Evolutionary conservation across 2,113 vertebrate genomes (phyloP).

Genomic region (Danionella cerebrum): DNA sequence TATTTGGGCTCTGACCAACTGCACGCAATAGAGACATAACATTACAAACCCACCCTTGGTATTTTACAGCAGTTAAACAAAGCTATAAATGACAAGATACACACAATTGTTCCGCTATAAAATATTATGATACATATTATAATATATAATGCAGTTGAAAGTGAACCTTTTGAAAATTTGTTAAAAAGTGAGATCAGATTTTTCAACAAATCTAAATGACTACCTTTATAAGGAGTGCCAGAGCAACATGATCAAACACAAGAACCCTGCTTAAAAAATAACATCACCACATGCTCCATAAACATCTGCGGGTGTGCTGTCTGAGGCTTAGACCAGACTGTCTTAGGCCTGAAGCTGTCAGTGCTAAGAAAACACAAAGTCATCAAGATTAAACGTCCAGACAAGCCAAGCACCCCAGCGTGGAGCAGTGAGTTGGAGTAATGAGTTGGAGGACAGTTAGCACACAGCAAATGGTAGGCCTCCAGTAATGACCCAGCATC

Average conservation of each 20-base stretch:
- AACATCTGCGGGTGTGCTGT: background rate
- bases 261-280: too few relatives aligned
- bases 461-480: background rate
- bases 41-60: too few relatives aligned
- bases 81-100: too few relatives aligned
- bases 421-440: background rate
- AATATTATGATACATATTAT: too few relatives aligned
- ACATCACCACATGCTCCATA: background rate
- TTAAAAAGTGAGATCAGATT: background rate
- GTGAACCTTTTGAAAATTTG: too few relatives aligned
- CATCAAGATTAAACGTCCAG: background rate
- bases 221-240: too few relatives aligned
- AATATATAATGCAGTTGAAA: too few relatives aligned
- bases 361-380: background rate
- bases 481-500: conserved; percentile 4
- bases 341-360: background rate
- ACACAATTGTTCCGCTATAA: too few relatives aligned
- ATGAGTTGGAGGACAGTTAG: conserved; percentile 9
- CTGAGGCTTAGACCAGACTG: background rate
- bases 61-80: too few relatives aligned
- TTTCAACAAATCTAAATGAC: too few relatives aligned
- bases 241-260: background rate
- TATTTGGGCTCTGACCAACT: too few relatives aligned
- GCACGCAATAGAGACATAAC: too few relatives aligned
- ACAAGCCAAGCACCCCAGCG: background rate